Conservation (phyloP, 2,888 invertebrate species). For the Dusona sp. region DNA sequence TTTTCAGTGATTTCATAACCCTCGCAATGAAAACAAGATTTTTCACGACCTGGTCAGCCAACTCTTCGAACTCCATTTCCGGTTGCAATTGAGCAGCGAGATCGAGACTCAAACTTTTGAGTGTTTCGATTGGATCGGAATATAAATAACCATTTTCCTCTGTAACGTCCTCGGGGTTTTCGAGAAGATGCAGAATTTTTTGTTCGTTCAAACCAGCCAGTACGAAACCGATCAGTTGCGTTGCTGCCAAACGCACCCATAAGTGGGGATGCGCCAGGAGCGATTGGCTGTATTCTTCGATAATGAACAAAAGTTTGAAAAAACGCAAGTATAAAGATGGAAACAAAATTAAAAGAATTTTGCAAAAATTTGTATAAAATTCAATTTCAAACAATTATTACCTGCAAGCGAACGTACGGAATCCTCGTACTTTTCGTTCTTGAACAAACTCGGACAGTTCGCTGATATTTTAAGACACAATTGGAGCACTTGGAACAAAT, state of each 20-base stretch:
- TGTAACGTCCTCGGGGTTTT: constrained; percentile 81
- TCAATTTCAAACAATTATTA: constrained; percentile 64
- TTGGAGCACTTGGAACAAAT: constrained; percentile 90
- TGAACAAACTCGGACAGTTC: constrained; percentile 87
- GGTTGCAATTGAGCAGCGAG: constrained; percentile 91
- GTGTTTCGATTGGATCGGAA: constrained; percentile 87
- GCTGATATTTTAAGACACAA: constrained; percentile 89
- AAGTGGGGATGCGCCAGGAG: constrained; percentile 93
- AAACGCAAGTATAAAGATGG: not conserved
- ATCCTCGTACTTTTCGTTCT: constrained; percentile 85
- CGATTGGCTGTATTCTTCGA: constrained; percentile 88
- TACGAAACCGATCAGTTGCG: constrained; percentile 91
- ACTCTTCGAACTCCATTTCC: constrained; percentile 88
- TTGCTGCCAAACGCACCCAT: constrained; percentile 93
- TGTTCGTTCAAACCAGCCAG: constrained; percentile 88
- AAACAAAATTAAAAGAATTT: not conserved
- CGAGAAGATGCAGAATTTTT: constrained; percentile 84
- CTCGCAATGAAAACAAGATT: constrained; percentile 90
- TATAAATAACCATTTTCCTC: constrained; percentile 87
- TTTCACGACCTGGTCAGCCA: constrained; percentile 91
- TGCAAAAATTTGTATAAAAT: not conserved
- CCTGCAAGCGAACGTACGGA: constrained; percentile 84
- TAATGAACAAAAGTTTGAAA: constrained; percentile 85
- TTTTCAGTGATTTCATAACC: constrained; percentile 87
- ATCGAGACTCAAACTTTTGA: constrained; percentile 90